A percentile compares a stretch with the other conserved stretches of the same genome.
phyloP scores from a whole-genome alignment of 1,140 invertebrate genomes.

The Hesperophylax magnus region DNA sequence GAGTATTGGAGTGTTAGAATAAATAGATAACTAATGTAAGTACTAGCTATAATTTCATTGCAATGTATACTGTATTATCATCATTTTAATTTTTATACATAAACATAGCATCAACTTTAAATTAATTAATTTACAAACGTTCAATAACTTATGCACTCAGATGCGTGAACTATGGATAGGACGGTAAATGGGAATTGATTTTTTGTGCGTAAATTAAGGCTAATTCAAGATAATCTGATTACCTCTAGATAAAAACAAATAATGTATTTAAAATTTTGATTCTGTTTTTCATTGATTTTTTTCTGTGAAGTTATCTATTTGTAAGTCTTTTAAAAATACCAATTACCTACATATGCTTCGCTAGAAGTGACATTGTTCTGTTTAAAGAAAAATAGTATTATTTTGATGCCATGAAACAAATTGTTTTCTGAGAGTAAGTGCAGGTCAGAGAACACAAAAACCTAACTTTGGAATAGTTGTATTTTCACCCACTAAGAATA shows the following conservation, averaged over 20 bases:
- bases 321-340: background rate
- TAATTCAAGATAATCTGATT: background rate
- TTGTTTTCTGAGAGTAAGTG: too few relatives aligned
- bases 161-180: slow-evolving; percentile 10
- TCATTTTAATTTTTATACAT: too few relatives aligned
- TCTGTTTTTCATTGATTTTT: too few relatives aligned
- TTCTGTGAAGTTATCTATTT: background rate
- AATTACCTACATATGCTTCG: background rate
- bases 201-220: slow-evolving; percentile 15
- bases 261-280: background rate
- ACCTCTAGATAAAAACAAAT: background rate
- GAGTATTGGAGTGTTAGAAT: too few relatives aligned
- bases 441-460: too few relatives aligned
- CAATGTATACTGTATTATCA: too few relatives aligned
- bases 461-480: too few relatives aligned
- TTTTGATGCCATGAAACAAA: too few relatives aligned
- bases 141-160: background rate
- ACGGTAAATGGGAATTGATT: slow-evolving; percentile 26
- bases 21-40: background rate
- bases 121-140: background rate
- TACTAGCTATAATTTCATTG: background rate
- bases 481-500: too few relatives aligned
- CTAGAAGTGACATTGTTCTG: too few relatives aligned
- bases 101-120: background rate
- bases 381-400: too few relatives aligned